Conservation (phyloP, 2,113 vertebrate species). For the Axis porcinus region DNA sequence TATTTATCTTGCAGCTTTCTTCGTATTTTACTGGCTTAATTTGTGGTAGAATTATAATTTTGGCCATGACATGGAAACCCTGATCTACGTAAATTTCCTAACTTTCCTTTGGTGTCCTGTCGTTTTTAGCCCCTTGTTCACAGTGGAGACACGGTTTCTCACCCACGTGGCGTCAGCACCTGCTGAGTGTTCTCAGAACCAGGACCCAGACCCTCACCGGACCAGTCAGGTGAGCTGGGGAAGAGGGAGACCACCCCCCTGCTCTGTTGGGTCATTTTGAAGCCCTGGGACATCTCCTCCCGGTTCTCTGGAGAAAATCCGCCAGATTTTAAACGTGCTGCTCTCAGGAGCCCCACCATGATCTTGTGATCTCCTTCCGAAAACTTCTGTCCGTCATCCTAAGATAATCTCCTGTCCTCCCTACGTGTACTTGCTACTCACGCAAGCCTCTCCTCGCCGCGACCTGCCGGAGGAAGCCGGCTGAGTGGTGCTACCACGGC, state of each 20-base stretch:
- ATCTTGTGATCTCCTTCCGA: background rate
- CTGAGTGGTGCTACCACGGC: fast-evolving
- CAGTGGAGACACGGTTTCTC: too few relatives aligned
- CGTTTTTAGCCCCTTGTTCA: background rate
- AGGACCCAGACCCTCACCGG: background rate
- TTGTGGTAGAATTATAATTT: background rate
- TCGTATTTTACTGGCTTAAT: background rate
- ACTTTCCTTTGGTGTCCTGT: background rate
- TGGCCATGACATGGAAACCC: background rate
- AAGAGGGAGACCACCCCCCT: background rate
- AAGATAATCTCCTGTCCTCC: background rate
- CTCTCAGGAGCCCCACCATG: background rate
- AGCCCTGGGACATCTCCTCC: background rate
- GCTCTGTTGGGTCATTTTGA: background rate
- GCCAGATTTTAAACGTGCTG: background rate
- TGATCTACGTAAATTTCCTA: background rate
- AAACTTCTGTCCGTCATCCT: background rate
- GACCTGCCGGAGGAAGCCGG: fast-evolving
- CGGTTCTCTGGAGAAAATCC: background rate
- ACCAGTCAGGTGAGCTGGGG: fast-evolving
- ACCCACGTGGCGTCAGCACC: fast-evolving
- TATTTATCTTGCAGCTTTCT: background rate
- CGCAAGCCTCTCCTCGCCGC: fast-evolving
- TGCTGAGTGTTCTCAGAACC: background rate
- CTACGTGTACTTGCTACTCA: too few relatives aligned